Evolutionary conservation across 2,797 vertebrate species (phyloP).

Genomic region (Synaphobranchus kaupii): DNA sequence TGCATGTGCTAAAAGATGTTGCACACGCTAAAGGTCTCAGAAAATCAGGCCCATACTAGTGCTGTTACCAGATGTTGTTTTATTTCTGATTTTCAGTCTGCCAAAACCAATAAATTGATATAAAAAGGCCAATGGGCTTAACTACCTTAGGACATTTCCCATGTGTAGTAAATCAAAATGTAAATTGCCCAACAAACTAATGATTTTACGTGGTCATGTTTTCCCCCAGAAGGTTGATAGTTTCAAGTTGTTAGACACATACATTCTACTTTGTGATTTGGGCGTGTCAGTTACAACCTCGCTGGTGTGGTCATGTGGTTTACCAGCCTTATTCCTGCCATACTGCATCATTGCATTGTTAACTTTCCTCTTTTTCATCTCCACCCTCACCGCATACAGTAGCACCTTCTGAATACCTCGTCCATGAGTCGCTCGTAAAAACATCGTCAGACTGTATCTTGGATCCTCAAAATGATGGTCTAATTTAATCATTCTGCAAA

Average conservation of each 20-base stretch:
- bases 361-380: too few relatives aligned
- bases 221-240: not conserved
- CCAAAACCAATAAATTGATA: not conserved
- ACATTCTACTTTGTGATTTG: not conserved
- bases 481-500: not conserved
- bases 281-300: not conserved
- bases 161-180: not conserved
- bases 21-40: too few relatives aligned
- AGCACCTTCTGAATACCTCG: not conserved
- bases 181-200: not conserved
- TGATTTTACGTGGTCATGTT: not conserved
- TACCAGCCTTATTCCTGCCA: not conserved
- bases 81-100: not conserved
- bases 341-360: not conserved
- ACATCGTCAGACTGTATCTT: not conserved
- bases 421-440: not conserved
- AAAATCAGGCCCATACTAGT: not conserved
- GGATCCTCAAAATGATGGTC: not conserved
- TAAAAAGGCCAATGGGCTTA: not conserved
- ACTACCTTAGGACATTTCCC: not conserved
- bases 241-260: not conserved
- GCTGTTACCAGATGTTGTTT: not conserved
- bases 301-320: not conserved
- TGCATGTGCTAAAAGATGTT: too few relatives aligned
- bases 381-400: too few relatives aligned